These are phyloP conservation scores for Phoeniculus purpureus DNA, from an alignment of 2,797 vertebrate species.

Conservation along the genomic window DNA sequence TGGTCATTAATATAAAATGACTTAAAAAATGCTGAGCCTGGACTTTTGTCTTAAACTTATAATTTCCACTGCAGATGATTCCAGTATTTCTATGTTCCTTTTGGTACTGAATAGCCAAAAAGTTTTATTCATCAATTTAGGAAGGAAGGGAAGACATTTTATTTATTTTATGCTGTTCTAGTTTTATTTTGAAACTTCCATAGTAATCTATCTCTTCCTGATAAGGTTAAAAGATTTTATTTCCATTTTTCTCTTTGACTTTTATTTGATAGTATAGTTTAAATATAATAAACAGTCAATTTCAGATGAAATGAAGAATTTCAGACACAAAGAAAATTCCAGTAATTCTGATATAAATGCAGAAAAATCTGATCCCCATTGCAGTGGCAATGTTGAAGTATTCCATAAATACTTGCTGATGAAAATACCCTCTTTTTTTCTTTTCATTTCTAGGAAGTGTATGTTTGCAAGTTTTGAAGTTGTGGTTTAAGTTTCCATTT, in stretches of 20 bases:
- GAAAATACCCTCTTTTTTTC: background rate
- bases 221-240: background rate
- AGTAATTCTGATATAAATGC: background rate
- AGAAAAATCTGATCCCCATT: background rate
- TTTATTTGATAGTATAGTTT: background rate
- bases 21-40: background rate
- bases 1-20: background rate
- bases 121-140: background rate
- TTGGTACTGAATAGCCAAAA: background rate
- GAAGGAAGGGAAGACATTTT: background rate
- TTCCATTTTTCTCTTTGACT: background rate
- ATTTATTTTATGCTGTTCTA: background rate
- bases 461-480: background rate
- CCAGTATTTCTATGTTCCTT: background rate
- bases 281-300: background rate
- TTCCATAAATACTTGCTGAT: background rate
- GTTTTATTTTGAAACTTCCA: background rate
- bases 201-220: background rate
- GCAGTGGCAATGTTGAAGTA: background rate
- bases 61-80: background rate
- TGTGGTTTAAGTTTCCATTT: background rate
- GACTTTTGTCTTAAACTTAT: background rate
- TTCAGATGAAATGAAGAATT: background rate
- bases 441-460: background rate
- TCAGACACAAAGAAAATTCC: background rate